Evolutionary conservation across 2,113 vertebrate genomes (phyloP).

Genomic region (Drymodes brunneopygia): DNA sequence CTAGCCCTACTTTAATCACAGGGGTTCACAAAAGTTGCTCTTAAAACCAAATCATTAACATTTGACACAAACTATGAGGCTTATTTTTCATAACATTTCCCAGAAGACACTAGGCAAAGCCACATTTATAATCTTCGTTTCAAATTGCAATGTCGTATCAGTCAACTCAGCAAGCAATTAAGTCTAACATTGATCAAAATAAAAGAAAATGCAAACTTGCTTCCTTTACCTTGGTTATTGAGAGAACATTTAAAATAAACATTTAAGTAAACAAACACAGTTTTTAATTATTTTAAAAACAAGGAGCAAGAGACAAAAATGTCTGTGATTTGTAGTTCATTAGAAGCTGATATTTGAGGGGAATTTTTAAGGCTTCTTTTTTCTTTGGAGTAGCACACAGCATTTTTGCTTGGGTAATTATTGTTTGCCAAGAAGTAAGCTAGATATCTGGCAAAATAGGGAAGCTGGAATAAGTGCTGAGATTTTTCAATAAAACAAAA

Average conservation of each 20-base stretch:
- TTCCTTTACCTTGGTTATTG: not conserved
- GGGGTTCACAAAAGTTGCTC: not conserved
- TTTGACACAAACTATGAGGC: not conserved
- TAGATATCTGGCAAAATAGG: not conserved
- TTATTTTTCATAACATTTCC: not conserved
- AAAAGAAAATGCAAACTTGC: not conserved
- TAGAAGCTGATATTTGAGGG: not conserved
- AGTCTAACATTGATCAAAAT: not conserved
- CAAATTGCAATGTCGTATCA: not conserved
- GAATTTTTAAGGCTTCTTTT: not conserved
- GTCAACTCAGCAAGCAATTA: not conserved
- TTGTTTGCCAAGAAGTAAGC: not conserved
- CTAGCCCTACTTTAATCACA: not conserved
- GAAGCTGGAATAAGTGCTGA: not conserved
- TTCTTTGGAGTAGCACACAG: not conserved
- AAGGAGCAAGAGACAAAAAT: not conserved
- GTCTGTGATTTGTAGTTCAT: not conserved
- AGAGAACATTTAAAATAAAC: not conserved
- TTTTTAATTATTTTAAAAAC: not conserved
- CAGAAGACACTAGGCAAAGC: not conserved
- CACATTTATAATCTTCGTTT: not conserved
- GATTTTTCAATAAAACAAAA: not conserved
- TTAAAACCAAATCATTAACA: not conserved
- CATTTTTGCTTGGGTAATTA: not conserved
- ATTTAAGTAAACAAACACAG: not conserved